These are phyloP conservation scores for Pseudorhombus dupliciocellatus DNA, from an alignment of 2,113 vertebrate genomes.

Conservation along the genomic window DNA sequence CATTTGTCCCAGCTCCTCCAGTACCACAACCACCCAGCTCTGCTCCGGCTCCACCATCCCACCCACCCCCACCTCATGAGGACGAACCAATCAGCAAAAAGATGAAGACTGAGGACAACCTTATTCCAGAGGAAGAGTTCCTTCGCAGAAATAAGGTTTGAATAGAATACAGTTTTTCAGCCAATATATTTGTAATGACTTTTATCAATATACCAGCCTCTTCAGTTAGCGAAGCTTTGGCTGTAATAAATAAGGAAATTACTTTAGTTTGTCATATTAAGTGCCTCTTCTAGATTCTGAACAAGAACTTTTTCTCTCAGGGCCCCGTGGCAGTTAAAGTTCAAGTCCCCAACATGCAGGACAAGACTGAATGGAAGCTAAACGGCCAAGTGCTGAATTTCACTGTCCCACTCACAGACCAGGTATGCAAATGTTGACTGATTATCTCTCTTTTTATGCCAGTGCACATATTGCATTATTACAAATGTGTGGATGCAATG, in stretches of 20 bases:
- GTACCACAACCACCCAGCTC: conserved; percentile 88
- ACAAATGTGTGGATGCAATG: conserved; percentile 1
- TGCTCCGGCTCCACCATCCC: conserved; percentile 87
- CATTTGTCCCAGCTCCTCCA: conserved; percentile 94
- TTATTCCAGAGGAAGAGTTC: conserved; percentile 97
- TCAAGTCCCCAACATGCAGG: conserved; percentile 99
- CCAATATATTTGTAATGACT: background rate
- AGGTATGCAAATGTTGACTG: conserved; percentile 78
- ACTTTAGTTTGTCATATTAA: background rate
- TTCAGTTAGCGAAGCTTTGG: background rate
- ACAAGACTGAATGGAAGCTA: conserved; percentile 99
- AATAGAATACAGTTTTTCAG: background rate
- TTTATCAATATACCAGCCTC: background rate
- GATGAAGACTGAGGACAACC: conserved; percentile 95
- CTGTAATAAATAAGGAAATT: background rate
- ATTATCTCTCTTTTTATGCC: background rate
- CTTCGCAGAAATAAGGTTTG: conserved; percentile 94
- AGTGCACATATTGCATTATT: background rate
- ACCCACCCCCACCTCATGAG: conserved; percentile 90
- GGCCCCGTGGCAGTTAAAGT: conserved; percentile 97
- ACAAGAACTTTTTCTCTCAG: conserved; percentile 65
- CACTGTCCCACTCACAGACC: conserved; percentile 94
- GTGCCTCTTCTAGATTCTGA: background rate
- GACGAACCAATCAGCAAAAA: conserved; percentile 96
- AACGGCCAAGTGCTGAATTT: conserved; percentile 94